These are phyloP conservation scores for Dicycla oo DNA, from an alignment of 2,888 invertebrate species.

Conservation along the genomic window DNA sequence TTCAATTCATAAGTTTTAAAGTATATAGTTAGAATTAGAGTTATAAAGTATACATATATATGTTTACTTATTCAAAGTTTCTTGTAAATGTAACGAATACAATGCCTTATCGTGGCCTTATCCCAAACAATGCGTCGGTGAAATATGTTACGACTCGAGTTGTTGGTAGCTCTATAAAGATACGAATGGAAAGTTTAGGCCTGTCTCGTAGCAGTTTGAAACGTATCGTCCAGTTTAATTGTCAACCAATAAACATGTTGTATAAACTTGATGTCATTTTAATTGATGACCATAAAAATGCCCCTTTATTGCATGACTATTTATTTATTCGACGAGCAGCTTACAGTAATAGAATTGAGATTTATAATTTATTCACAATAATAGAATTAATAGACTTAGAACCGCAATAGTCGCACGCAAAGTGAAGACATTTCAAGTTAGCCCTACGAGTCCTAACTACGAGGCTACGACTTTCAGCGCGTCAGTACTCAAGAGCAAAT, in stretches of 20 bases:
- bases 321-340: background rate
- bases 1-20: slow-evolving; percentile 16
- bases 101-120: slow-evolving; percentile 21
- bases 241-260: slow-evolving; percentile 28
- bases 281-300: slow-evolving; percentile 6
- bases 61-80: slow-evolving; percentile 18
- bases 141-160: slow-evolving; percentile 4
- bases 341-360: background rate
- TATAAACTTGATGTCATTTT: slow-evolving; percentile 23
- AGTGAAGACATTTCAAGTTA: no score
- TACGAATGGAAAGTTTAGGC: slow-evolving; percentile 31
- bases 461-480: no score
- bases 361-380: background rate
- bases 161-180: background rate
- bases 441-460: no score
- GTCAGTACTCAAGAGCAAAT: no score
- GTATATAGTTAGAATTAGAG: slow-evolving; percentile 14
- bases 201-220: slow-evolving; percentile 3
- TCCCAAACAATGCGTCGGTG: slow-evolving; percentile 20
- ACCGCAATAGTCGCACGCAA: no score
- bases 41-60: no score
- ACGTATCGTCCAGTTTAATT: slow-evolving; percentile 35
- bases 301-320: background rate
- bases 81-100: slow-evolving; percentile 32
- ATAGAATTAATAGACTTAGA: no score